A percentile compares a stretch with the other conserved stretches of the same genome.
Conservation (phyloP, 2,797 vertebrate genomes). For the Cirrhinus mrigala region DNA sequence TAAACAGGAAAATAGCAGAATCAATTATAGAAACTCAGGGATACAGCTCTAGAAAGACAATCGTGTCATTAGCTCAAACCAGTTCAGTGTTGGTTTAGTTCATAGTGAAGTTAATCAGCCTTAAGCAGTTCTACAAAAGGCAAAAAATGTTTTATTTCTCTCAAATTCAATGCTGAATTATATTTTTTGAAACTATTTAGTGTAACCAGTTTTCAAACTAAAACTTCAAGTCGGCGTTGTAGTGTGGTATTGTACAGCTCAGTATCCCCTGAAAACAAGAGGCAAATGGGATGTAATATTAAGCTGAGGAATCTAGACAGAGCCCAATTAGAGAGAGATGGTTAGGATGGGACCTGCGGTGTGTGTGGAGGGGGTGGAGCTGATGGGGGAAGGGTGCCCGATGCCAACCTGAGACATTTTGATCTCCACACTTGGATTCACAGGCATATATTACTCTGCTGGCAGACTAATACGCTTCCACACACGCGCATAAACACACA, state of each 20-base stretch:
- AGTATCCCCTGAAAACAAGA: conserved; percentile 83
- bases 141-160: neutral
- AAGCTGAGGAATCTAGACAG: conserved; percentile 82
- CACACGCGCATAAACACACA: conserved; percentile 54
- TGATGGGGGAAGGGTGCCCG: conserved; percentile 70
- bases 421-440: conserved; percentile 51
- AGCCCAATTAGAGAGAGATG: conserved; percentile 80
- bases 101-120: neutral
- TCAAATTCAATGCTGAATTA: neutral
- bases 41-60: neutral
- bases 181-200: neutral
- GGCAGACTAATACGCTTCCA: conserved; percentile 61
- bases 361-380: conserved; percentile 57
- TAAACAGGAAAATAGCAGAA: neutral
- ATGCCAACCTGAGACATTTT: conserved; percentile 74
- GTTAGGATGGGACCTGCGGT: conserved; percentile 50
- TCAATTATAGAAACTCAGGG: neutral
- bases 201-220: conserved; percentile 2
- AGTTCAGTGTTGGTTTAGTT: neutral
- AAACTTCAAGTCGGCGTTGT: conserved; percentile 39
- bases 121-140: neutral
- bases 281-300: conserved; percentile 87
- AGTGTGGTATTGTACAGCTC: conserved; percentile 85
- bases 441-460: conserved; percentile 43
- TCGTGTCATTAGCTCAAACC: neutral